A percentile compares a stretch with the other conserved stretches of the same genome.
These are phyloP conservation scores for Graphium colonna DNA, from an alignment of 2,888 invertebrate species.

Conservation along the genomic window DNA sequence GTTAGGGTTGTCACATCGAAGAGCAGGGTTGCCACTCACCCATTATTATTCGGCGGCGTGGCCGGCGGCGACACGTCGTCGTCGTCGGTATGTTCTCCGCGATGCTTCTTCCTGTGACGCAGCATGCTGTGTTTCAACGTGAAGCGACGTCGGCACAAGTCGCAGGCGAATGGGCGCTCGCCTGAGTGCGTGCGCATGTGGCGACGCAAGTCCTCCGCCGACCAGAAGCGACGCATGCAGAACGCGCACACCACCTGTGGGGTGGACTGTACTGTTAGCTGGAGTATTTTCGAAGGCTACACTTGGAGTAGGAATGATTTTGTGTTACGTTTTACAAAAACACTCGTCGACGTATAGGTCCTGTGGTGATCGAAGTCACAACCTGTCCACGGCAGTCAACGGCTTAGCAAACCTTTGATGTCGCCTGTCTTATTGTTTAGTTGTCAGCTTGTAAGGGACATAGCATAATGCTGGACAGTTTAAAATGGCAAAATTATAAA, in stretches of 20 bases:
- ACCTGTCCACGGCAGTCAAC: too few relatives aligned
- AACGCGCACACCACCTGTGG: slow-evolving; percentile 91
- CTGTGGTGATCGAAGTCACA: too few relatives aligned
- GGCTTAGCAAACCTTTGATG: too few relatives aligned
- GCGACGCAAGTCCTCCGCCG: slow-evolving; percentile 93
- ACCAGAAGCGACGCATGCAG: slow-evolving; percentile 96
- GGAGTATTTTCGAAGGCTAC: too few relatives aligned
- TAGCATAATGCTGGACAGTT: too few relatives aligned
- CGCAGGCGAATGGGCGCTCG: slow-evolving; percentile 94
- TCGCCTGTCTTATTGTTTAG: too few relatives aligned
- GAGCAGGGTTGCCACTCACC: slow-evolving; percentile 45
- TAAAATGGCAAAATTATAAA: too few relatives aligned
- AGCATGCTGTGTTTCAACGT: slow-evolving; percentile 97
- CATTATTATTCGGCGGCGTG: slow-evolving; percentile 64
- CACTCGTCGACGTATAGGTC: too few relatives aligned
- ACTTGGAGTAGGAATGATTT: too few relatives aligned
- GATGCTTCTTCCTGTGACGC: slow-evolving; percentile 93
- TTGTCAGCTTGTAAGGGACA: too few relatives aligned
- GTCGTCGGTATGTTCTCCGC: slow-evolving; percentile 79
- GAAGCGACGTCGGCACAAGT: slow-evolving; percentile 92
- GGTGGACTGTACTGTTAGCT: background rate
- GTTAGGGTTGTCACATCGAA: too few relatives aligned
- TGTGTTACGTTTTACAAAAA: too few relatives aligned
- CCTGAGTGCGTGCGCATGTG: slow-evolving; percentile 97
- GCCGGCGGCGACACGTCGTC: slow-evolving; percentile 71